Percentiles rank a stretch among this genome's conserved stretches.
These are phyloP conservation scores for Origma solitaria DNA, from an alignment of 2,113 vertebrate genomes.

Conservation along the genomic window DNA sequence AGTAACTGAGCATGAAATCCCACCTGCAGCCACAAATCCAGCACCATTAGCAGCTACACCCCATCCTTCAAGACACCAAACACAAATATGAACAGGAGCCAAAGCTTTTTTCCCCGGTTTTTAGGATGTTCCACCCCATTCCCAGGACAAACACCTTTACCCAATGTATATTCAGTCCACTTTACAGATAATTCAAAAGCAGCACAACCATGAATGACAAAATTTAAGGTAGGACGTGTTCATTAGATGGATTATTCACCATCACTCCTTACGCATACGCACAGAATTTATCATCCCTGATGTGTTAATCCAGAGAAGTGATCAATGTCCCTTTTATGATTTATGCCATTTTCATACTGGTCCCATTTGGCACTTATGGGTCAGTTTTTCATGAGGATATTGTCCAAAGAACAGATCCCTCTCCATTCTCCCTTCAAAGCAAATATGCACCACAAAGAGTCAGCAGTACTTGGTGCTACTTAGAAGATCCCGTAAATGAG, in stretches of 20 bases:
- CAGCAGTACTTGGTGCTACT: not conserved
- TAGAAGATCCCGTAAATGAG: not conserved
- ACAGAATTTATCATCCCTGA: not conserved
- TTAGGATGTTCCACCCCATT: not conserved
- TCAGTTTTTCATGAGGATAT: not conserved
- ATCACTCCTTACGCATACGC: fast-evolving
- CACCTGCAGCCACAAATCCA: not conserved
- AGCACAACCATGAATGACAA: not conserved
- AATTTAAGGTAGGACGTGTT: not conserved
- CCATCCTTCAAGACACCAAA: no score
- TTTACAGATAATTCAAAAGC: not conserved
- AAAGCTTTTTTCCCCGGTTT: not conserved
- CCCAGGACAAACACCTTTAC: not conserved
- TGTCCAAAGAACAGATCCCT: not conserved
- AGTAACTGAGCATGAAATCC: not conserved
- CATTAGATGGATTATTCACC: not conserved
- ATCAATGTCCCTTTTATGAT: not conserved
- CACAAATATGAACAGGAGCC: fast-evolving
- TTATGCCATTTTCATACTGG: not conserved
- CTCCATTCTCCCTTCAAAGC: not conserved
- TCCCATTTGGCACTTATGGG: not conserved
- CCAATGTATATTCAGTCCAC: fast-evolving
- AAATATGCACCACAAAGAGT: fast-evolving
- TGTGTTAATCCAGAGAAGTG: not conserved
- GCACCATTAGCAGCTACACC: not conserved